phyloP scores from a whole-genome alignment of 37 sponge, comb jelly and placozoan genomes.

The Oopsacas minuta region DNA sequence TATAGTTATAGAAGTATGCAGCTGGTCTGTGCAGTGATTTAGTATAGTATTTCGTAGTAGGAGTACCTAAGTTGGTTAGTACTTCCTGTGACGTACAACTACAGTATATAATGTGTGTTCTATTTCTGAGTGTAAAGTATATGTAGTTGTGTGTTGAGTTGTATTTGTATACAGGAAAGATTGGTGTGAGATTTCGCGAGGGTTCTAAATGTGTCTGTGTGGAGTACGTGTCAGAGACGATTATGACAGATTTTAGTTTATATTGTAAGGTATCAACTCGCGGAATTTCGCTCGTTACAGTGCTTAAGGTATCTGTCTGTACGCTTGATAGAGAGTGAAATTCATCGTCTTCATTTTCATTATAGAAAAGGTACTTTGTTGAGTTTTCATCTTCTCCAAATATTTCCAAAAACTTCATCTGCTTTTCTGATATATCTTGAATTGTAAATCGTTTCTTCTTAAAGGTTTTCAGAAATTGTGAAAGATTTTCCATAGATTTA shows the following conservation, averaged over 20 bases:
- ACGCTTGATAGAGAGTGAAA: neutral
- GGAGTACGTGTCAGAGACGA: neutral
- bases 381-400: neutral
- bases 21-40: neutral
- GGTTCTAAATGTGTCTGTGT: neutral
- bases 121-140: neutral
- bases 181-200: neutral
- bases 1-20: neutral
- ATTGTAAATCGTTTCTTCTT: neutral
- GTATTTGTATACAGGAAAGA: neutral
- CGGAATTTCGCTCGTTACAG: constrained; percentile 10
- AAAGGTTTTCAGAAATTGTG: neutral
- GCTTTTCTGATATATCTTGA: neutral
- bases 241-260: neutral
- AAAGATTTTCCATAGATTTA: neutral
- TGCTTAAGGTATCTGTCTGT: neutral
- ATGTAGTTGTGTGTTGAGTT: neutral
- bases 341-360: neutral
- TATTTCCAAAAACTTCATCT: neutral
- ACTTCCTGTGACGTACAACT: neutral
- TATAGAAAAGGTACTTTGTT: neutral
- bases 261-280: neutral
- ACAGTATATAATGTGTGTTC: neutral
- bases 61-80: neutral
- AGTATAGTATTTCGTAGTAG: neutral